These are phyloP conservation scores for Lepidocyrtoides sp. DNA, from an alignment of 2,888 invertebrate species.

Conservation along the genomic window DNA sequence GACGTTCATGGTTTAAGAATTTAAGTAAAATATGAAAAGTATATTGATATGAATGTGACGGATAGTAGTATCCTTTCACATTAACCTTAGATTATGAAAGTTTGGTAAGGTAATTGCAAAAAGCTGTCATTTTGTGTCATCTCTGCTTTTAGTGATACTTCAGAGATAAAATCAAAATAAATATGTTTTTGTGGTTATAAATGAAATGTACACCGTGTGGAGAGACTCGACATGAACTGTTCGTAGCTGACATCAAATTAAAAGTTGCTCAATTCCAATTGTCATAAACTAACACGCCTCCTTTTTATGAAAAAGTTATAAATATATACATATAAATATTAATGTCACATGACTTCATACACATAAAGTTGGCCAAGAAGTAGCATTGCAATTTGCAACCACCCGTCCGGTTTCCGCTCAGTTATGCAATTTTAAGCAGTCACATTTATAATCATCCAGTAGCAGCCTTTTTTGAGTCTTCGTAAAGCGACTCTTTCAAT, in stretches of 20 bases:
- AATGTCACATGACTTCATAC: too few species aligned
- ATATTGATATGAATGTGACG: neutral
- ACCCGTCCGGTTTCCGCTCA: slow-evolving; percentile 79
- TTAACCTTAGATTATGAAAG: too few species aligned
- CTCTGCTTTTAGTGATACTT: neutral
- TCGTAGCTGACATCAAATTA: neutral
- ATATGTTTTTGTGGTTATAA: neutral
- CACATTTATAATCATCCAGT: slow-evolving; percentile 6
- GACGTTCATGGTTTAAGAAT: too few species aligned
- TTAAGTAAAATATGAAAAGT: too few species aligned
- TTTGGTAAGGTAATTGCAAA: too few species aligned
- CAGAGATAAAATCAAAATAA: slow-evolving; percentile 9
- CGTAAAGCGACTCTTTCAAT: slow-evolving; percentile 46
- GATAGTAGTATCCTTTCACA: too few species aligned
- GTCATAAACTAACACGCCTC: slow-evolving; percentile 20
- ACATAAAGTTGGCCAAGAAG: neutral
- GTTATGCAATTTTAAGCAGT: slow-evolving; percentile 29
- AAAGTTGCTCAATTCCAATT: slow-evolving; percentile 36
- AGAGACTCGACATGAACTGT: neutral
- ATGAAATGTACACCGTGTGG: neutral
- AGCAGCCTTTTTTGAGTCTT: neutral
- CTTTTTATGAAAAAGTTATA: neutral
- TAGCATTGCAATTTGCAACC: slow-evolving; percentile 26
- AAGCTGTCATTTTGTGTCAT: neutral
- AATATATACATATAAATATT: too few species aligned